phyloP scores from a whole-genome alignment of 2,888 invertebrate genomes.

The Masnerella sp. region DNA sequence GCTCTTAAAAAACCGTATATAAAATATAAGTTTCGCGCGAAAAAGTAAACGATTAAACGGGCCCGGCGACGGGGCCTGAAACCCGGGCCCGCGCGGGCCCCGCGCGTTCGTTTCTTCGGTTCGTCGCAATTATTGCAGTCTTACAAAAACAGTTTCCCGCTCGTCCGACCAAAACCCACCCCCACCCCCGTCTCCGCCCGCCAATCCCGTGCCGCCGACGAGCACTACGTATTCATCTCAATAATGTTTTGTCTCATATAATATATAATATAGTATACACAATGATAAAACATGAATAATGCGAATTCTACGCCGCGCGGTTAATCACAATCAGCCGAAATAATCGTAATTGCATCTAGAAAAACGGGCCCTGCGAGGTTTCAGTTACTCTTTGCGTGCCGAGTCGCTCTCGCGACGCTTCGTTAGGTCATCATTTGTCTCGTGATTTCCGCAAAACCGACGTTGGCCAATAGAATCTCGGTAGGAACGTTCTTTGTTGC shows the following conservation, averaged over 20 bases:
- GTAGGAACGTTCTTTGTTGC: slow-evolving; percentile 39
- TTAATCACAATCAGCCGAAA: slow-evolving; percentile 57
- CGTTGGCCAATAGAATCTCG: slow-evolving; percentile 39
- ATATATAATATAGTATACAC: slow-evolving; percentile 57
- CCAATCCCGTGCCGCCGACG: slow-evolving; percentile 41
- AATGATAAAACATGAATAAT: slow-evolving; percentile 58
- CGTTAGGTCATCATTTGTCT: slow-evolving; percentile 16
- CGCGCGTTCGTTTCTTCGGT: slow-evolving; percentile 12
- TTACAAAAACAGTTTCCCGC: slow-evolving; percentile 32
- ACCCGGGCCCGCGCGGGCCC: too few relatives aligned
- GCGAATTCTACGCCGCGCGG: slow-evolving; percentile 46
- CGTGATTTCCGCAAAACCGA: slow-evolving; percentile 14
- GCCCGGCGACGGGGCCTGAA: too few relatives aligned
- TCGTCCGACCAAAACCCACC: too few relatives aligned
- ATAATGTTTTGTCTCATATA: slow-evolving; percentile 49
- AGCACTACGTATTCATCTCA: slow-evolving; percentile 11
- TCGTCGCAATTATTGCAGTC: slow-evolving; percentile 54
- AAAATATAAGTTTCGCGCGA: slow-evolving; percentile 55
- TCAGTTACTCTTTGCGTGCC: slow-evolving; percentile 24
- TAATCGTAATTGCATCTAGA: slow-evolving; percentile 44
- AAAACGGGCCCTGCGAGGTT: slow-evolving; percentile 54
- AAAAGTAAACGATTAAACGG: too few relatives aligned
- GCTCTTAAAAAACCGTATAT: slow-evolving; percentile 54
- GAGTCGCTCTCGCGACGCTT: too few relatives aligned
- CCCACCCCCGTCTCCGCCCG: neutral